phyloP scores from a whole-genome alignment of 2,888 invertebrate genomes.

The Sinohyriopsis cumingii region DNA sequence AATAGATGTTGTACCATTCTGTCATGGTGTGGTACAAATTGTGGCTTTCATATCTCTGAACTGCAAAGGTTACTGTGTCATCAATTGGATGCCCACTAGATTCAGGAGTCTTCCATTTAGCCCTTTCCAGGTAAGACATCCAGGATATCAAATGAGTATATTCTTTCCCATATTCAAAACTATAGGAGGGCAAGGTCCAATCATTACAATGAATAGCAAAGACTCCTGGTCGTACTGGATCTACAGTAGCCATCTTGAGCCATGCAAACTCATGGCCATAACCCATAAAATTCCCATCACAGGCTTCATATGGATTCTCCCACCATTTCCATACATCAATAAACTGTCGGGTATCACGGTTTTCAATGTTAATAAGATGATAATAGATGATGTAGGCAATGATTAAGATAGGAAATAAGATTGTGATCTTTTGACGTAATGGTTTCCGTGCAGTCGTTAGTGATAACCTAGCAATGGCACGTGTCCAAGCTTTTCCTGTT shows the following conservation, averaged over 20 bases:
- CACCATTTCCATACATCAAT: constrained; percentile 21
- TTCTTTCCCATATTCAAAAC: constrained; percentile 27
- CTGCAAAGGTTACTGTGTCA: constrained; percentile 14
- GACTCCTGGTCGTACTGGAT: constrained; percentile 4
- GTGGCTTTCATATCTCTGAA: constrained; percentile 31
- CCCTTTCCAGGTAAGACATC: constrained; percentile 4
- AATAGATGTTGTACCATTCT: constrained; percentile 35
- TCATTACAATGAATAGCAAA: constrained; percentile 27
- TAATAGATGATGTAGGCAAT: no score
- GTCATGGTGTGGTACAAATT: constrained; percentile 37
- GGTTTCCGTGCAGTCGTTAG: no score
- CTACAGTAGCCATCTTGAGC: constrained; percentile 17
- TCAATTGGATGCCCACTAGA: no score
- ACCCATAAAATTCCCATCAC: constrained; percentile 24
- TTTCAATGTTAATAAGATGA: no score
- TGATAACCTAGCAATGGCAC: no score
- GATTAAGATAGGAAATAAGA: no score
- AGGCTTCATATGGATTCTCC: constrained; percentile 15
- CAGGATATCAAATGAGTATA: constrained; percentile 24
- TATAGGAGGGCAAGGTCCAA: constrained; percentile 13
- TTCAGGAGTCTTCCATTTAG: no score
- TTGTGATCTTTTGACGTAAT: no score
- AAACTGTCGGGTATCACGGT: constrained; percentile 1
- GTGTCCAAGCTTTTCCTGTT: no score
- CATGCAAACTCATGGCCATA: constrained; percentile 28